Evolutionary conservation across 2,888 invertebrate species (phyloP).

Genomic region (Drosophila tripunctata): DNA sequence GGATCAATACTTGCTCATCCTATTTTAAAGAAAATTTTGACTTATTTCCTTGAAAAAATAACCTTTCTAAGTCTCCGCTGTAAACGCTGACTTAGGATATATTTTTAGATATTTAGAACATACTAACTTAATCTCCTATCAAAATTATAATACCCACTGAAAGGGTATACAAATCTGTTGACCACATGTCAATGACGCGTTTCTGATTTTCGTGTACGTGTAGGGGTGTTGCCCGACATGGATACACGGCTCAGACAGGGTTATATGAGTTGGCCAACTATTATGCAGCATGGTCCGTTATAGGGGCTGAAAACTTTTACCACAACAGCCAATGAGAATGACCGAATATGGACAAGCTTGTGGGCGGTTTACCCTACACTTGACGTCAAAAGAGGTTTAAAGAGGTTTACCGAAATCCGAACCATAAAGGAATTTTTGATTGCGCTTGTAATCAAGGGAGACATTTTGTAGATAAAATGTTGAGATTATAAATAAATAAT

Average conservation of each 20-base stretch:
- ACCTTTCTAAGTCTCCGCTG: no score
- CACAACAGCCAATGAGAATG: slow-evolving; percentile 58
- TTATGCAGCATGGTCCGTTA: slow-evolving; percentile 49
- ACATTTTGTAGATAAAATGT: slow-evolving; percentile 44
- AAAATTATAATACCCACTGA: background rate
- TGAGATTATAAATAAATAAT: slow-evolving; percentile 35
- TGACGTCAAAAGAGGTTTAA: background rate
- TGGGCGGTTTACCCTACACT: slow-evolving; percentile 16
- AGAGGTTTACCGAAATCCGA: slow-evolving; percentile 4
- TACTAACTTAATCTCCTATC: no score
- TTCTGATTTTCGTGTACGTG: slow-evolving; percentile 36
- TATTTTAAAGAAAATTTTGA: no score
- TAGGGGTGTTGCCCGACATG: slow-evolving; percentile 47
- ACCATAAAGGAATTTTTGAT: slow-evolving; percentile 38
- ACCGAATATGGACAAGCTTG: slow-evolving; percentile 1
- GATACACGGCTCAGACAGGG: slow-evolving; percentile 38
- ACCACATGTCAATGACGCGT: slow-evolving; percentile 36
- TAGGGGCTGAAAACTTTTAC: slow-evolving; percentile 43
- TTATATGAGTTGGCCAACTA: slow-evolving; percentile 70
- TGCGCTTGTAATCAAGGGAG: slow-evolving; percentile 21
- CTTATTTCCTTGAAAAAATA: no score
- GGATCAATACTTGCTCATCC: no score
- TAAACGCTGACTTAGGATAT: no score
- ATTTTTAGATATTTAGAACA: no score
- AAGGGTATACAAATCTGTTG: slow-evolving; percentile 20